Percentiles rank a stretch among this genome's conserved stretches.
Conservation (phyloP, 2,888 invertebrate genomes). For the Bimastos eiseni region DNA sequence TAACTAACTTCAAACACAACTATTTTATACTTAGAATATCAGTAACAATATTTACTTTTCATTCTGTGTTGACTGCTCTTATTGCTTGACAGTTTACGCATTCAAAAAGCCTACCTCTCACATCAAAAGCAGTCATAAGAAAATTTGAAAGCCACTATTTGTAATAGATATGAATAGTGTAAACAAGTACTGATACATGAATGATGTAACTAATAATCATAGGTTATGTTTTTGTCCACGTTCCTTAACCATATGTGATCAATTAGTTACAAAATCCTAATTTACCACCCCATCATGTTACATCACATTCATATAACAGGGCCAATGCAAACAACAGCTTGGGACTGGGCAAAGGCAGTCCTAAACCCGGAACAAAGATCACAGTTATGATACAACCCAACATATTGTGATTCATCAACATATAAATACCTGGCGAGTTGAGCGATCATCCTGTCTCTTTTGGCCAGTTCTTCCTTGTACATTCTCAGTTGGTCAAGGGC, state of each 20-base stretch:
- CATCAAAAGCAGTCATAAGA: no score
- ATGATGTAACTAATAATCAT: neutral
- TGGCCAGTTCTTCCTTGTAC: conserved; percentile 57
- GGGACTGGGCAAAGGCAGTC: no score
- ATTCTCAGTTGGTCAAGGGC: conserved; percentile 57
- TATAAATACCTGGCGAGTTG: conserved; percentile 54
- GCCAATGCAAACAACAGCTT: no score
- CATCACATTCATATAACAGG: no score
- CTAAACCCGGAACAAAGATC: no score
- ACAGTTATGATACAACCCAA: neutral
- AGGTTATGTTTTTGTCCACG: neutral
- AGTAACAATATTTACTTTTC: neutral
- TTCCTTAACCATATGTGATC: neutral
- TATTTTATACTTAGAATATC: neutral
- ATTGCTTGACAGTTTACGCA: neutral
- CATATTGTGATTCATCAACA: neutral
- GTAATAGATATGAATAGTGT: neutral
- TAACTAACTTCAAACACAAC: neutral
- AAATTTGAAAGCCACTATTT: no score
- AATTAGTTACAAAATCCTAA: no score
- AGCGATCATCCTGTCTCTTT: conserved; percentile 59
- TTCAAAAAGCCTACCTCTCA: neutral
- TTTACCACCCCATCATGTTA: neutral
- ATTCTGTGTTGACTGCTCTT: neutral
- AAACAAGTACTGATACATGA: neutral